Evolutionary conservation across 1,140 invertebrate genomes (phyloP), one percentile per base, ranked within the genome.

Genomic region (Rhyzopertha dominica): DNA sequence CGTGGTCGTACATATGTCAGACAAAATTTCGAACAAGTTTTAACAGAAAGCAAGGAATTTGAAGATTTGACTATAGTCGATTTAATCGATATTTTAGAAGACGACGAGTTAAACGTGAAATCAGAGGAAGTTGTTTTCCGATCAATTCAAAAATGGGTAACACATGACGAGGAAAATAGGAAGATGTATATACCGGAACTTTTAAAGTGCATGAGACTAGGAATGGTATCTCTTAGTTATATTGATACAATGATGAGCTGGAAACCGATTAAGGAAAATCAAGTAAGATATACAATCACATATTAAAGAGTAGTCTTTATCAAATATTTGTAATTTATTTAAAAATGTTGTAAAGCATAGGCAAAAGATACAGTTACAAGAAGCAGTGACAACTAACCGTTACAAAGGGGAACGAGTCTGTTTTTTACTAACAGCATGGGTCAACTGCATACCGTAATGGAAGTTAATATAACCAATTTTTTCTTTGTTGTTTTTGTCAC

Each of bases 121-220:
- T 75, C 73, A 43, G 83, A 85, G 63, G 81, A 83, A 65, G 67
- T 74, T 24, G 81, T 83, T 16, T 84, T 82, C 57, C 73, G 81
- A 58, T 78, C 80, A 1, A 65, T 84, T 13, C 72, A 75, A 56
- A 71, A 65, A 14, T 85, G 82, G 82, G 62, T 81, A 4, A 73
- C 77, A 46, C 61, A 67, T 37, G 70, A 76, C 45, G 53, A 68
- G 17, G 62, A 72, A 17, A 67, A 69, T 20, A 68, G 80, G 43
- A 66, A 64, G 49, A 54, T 56, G 35, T 64, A 75, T 60, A 67
- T 87, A 16, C 67, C 74, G 2, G 66, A 72, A 8, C 62, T 89
- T 16, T 58, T 88, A 16, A 70, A 73, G 20, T 80, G 77, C 47
- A 66, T 84, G 5, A 71, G 84, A 28, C 79, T 83, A 48, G 83